Percentiles rank a stretch among this genome's conserved stretches.
phyloP scores from a whole-genome alignment of 2,797 vertebrate species.

The Sus cebifrons region DNA sequence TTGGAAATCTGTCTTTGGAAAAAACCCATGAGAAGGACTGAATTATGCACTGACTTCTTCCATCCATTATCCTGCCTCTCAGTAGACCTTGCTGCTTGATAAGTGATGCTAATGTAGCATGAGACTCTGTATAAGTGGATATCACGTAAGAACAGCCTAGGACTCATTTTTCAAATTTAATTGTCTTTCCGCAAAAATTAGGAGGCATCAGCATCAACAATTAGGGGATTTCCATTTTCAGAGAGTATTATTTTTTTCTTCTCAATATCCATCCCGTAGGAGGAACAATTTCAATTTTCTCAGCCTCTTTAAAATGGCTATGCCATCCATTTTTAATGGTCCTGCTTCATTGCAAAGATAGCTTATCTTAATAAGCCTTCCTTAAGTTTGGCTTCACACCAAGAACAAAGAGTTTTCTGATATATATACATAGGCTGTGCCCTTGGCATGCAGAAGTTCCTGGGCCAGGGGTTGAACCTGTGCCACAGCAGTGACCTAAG shows the following conservation, averaged over 20 bases:
- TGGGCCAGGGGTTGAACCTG: too few relatives aligned
- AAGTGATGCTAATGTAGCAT: not conserved
- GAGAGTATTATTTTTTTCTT: not conserved
- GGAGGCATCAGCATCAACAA: conserved; percentile 15
- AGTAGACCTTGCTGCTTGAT: conserved; percentile 20
- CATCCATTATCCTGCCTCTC: conserved; percentile 5
- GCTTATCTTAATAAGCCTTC: conserved; percentile 18
- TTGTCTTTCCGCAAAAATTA: conserved; percentile 40
- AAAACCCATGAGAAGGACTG: conserved; percentile 1
- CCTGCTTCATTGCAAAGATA: conserved; percentile 28
- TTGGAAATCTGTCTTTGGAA: conserved; percentile 23
- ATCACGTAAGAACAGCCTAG: not conserved
- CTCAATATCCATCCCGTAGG: not conserved
- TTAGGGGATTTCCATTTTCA: conserved; percentile 50
- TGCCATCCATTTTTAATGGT: conserved; percentile 53
- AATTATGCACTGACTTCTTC: conserved; percentile 41
- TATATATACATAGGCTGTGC: not conserved
- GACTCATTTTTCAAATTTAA: conserved; percentile 59
- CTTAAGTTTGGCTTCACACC: conserved; percentile 60
- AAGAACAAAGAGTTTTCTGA: conserved; percentile 72
- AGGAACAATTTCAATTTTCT: conserved; percentile 53
- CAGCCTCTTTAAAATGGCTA: conserved; percentile 25
- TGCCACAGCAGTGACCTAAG: too few relatives aligned
- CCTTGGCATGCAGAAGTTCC: too few relatives aligned
- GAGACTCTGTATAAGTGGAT: conserved; percentile 32